A percentile compares a stretch with the other conserved stretches of the same genome.
Conservation (phyloP, 2,113 vertebrate genomes). For the Psettodes erumei region DNA sequence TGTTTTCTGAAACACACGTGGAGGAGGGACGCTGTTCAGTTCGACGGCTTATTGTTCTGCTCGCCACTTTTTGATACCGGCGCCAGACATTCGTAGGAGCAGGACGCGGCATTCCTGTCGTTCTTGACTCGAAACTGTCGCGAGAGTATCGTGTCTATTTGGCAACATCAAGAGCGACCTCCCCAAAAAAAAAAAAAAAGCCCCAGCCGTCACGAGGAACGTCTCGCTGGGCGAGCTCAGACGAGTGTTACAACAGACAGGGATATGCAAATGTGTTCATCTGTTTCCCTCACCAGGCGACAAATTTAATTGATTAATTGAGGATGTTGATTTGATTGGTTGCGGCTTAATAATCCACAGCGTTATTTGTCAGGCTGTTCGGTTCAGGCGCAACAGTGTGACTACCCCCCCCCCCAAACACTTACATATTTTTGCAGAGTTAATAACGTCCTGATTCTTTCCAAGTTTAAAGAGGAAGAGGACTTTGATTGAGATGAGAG, state of each 20-base stretch:
- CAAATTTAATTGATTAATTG: conserved; percentile 80
- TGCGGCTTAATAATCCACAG: conserved; percentile 71
- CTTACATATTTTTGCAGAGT: conserved; percentile 26
- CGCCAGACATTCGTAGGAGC: too few relatives aligned
- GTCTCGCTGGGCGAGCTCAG: conserved; percentile 8
- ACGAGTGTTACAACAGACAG: conserved; percentile 56
- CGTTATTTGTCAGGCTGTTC: conserved; percentile 73
- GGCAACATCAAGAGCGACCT: conserved; percentile 40
- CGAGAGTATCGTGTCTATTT: conserved; percentile 23
- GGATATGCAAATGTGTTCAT: conserved; percentile 77
- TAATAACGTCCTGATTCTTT: conserved; percentile 49
- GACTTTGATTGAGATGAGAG: conserved; percentile 72
- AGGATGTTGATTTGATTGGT: conserved; percentile 76
- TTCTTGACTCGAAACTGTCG: not conserved
- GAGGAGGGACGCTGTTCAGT: conserved; percentile 26
- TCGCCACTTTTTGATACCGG: not conserved
- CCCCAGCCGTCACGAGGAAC: conserved; percentile 15
- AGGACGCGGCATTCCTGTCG: too few relatives aligned
- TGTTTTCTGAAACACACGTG: conserved; percentile 3
- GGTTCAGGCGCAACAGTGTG: conserved; percentile 45
- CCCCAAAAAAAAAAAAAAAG: conserved; percentile 4
- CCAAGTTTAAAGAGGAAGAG: conserved; percentile 45
- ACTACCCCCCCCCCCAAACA: conserved; percentile 8
- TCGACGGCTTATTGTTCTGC: not conserved
- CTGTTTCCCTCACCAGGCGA: conserved; percentile 67